Conservation (phyloP, 1,140 invertebrate genomes). For the Microvelia longipes region DNA sequence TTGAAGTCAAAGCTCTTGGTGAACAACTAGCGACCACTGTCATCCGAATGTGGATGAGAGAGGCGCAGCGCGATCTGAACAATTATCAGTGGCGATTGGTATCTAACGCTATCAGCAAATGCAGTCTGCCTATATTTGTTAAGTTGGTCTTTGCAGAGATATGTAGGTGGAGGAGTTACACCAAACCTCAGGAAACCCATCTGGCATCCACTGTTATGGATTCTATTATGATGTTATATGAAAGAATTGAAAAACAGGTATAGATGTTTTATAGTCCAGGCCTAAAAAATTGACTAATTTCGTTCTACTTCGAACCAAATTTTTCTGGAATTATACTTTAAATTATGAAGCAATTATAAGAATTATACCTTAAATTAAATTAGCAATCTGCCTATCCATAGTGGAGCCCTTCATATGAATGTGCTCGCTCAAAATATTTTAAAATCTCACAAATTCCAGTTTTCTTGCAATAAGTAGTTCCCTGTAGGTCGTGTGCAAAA, state of each 20-base stretch:
- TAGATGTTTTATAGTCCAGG: too few relatives aligned
- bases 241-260: slow-evolving; percentile 80
- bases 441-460: too few relatives aligned
- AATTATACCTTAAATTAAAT: too few relatives aligned
- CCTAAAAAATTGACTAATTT: too few relatives aligned
- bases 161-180: slow-evolving; percentile 91
- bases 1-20: slow-evolving; percentile 81
- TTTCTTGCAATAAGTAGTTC: too few relatives aligned
- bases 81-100: slow-evolving; percentile 91
- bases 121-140: slow-evolving; percentile 91
- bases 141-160: slow-evolving; percentile 95
- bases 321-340: too few relatives aligned
- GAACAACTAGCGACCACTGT: slow-evolving; percentile 88
- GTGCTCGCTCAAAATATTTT: too few relatives aligned
- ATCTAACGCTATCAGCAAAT: slow-evolving; percentile 79
- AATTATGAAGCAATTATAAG: too few relatives aligned
- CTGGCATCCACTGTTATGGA: slow-evolving; percentile 91
- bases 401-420: too few relatives aligned
- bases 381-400: too few relatives aligned
- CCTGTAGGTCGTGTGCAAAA: too few relatives aligned
- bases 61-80: slow-evolving; percentile 70
- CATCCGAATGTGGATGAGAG: slow-evolving; percentile 85
- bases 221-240: slow-evolving; percentile 92
- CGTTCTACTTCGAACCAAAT: too few relatives aligned
- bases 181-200: slow-evolving; percentile 78